These are phyloP conservation scores for Dioctria rufipes DNA, from an alignment of 2,888 invertebrate species.

Conservation along the genomic window DNA sequence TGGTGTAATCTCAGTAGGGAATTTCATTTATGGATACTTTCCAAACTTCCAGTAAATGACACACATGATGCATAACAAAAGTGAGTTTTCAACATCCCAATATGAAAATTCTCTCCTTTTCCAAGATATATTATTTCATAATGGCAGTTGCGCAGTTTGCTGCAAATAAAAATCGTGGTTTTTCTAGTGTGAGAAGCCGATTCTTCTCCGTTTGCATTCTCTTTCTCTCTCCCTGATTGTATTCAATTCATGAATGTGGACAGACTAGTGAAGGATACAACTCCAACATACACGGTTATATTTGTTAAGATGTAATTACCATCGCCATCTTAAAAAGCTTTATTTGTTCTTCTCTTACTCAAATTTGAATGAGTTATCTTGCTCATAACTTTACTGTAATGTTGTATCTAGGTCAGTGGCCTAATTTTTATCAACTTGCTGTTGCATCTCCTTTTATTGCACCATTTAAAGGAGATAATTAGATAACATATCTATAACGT, in stretches of 20 bases:
- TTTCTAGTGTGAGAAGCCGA: too few species aligned
- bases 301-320: background rate
- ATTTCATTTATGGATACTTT: too few species aligned
- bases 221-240: background rate
- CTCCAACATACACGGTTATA: background rate
- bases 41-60: too few species aligned
- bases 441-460: conserved; percentile 26
- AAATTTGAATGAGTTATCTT: conserved; percentile 11
- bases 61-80: too few species aligned
- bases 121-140: too few species aligned
- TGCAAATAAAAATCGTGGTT: too few species aligned
- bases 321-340: background rate
- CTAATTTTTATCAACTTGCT: conserved; percentile 64
- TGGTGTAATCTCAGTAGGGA: too few species aligned
- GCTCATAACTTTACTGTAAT: conserved; percentile 63
- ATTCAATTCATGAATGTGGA: background rate
- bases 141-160: too few species aligned
- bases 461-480: conserved; percentile 8
- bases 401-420: conserved; percentile 71
- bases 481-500: background rate
- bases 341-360: background rate
- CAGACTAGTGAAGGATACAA: background rate
- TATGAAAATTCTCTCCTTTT: too few species aligned
- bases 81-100: too few species aligned
- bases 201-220: too few species aligned